These are phyloP conservation scores for Lanistes nyassanus DNA, from an alignment of 1,140 invertebrate genomes.

Conservation along the genomic window DNA sequence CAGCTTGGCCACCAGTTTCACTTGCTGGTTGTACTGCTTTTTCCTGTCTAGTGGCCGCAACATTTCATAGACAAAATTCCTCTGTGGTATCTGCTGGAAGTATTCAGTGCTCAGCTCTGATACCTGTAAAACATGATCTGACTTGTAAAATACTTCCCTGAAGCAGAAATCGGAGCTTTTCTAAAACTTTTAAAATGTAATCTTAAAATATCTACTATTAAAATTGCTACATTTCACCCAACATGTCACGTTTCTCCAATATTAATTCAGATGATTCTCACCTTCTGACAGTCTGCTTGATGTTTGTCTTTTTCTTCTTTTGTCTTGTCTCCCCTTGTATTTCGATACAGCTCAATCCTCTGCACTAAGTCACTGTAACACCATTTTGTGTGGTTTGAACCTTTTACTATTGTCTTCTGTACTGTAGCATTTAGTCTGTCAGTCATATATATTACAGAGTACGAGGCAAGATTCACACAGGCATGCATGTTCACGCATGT, in stretches of 20 bases:
- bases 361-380: constrained; percentile 36
- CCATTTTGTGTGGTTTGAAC: background rate
- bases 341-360: constrained; percentile 34
- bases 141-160: too few relatives aligned
- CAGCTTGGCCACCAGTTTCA: constrained; percentile 57
- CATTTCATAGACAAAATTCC: constrained; percentile 64
- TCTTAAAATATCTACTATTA: too few relatives aligned
- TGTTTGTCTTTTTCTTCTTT: constrained; percentile 16
- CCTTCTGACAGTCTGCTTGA: constrained; percentile 21
- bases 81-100: constrained; percentile 67
- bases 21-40: constrained; percentile 48
- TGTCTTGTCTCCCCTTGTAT: background rate
- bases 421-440: too few relatives aligned
- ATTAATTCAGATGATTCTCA: background rate
- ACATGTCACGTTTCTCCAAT: too few relatives aligned
- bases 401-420: background rate
- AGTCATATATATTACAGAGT: too few relatives aligned
- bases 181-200: too few relatives aligned
- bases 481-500: too few relatives aligned
- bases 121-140: constrained; percentile 51
- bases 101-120: constrained; percentile 67
- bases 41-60: constrained; percentile 61
- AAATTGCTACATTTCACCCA: too few relatives aligned
- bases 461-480: too few relatives aligned
- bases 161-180: background rate